Evolutionary conservation across 2,113 vertebrate genomes (phyloP), one percentile per base, ranked within the genome.

Genomic region (Pangasianodon gigas): DNA sequence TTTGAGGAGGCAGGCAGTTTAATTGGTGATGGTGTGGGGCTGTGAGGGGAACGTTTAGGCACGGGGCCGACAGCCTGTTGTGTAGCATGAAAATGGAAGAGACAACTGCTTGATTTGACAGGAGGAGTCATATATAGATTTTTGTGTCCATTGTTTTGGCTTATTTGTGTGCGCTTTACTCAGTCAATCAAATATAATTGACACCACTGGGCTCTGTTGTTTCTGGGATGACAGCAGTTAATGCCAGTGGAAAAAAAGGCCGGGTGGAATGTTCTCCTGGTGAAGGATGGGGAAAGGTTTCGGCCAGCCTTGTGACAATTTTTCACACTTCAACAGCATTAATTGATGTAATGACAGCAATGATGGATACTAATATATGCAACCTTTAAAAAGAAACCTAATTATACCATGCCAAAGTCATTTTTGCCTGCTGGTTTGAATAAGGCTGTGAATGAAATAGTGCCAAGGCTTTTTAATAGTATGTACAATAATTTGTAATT

Each of bases 131-230:
- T 97, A 96, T 99, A 99, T 99, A 97, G 98, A 99, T 99, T 99
- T 99, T 99, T 97, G 97, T 98, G 98, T 99, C 98, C 96, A 98
- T 98, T 99, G 97, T 99, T 99, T 98, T 97, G 95, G 95, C 96
- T 97, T 98, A 99, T 99, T 99, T 98, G 98, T 99, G 97, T 97
- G 97, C 95, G 96, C 97, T 98, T 98, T 99, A 97, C 98, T 98
- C 98, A 98, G 98, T 99, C 98, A 98, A 99, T 99, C 98, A 99
- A 97, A 98, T 99, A 99, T 99, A 99, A 99, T 99, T 99, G 98
- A 99, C 98, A 99, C 97, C 98, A 94, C 98, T 99, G 98, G 97
- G 98, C 98, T 97, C 96, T 97, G 97, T 96, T 97, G 97, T 97
- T 96, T 96, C 95, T 94, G 95, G 97, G 97, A 98, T 98, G 98